Conservation (phyloP, 2,888 invertebrate species). For the Dryococelus australis region DNA sequence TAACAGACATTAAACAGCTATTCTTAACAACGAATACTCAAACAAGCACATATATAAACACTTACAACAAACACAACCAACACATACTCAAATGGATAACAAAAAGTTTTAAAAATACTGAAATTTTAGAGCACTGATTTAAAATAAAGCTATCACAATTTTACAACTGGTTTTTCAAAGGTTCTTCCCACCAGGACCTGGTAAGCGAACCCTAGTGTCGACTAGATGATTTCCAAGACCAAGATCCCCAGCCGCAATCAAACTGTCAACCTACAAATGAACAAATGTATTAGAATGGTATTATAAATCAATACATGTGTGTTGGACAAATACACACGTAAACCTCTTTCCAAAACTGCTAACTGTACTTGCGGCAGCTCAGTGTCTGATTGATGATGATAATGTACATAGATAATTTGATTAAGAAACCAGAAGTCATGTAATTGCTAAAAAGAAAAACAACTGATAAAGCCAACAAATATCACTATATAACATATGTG, state of each 20-base stretch:
- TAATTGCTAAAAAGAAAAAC: too few relatives aligned
- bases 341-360: too few relatives aligned
- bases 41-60: slow-evolving; percentile 3
- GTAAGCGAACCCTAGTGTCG: slow-evolving; percentile 41
- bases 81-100: not conserved
- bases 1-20: not conserved
- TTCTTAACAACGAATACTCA: not conserved
- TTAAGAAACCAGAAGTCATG: too few relatives aligned
- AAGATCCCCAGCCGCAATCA: slow-evolving; percentile 36
- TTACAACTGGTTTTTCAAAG: not conserved
- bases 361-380: too few relatives aligned
- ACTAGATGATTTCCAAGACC: slow-evolving; percentile 38
- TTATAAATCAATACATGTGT: too few relatives aligned
- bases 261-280: slow-evolving; percentile 34
- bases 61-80: not conserved
- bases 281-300: too few relatives aligned
- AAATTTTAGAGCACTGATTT: not conserved
- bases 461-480: too few relatives aligned
- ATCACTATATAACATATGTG: too few relatives aligned
- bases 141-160: not conserved
- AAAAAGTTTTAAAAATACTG: not conserved
- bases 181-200: slow-evolving; percentile 35
- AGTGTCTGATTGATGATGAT: too few relatives aligned
- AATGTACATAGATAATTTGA: too few relatives aligned
- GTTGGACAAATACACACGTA: too few relatives aligned